These are phyloP conservation scores for Xenopus tropicalis DNA, from an alignment of 2,113 vertebrate genomes.

Conservation along the genomic window DNA sequence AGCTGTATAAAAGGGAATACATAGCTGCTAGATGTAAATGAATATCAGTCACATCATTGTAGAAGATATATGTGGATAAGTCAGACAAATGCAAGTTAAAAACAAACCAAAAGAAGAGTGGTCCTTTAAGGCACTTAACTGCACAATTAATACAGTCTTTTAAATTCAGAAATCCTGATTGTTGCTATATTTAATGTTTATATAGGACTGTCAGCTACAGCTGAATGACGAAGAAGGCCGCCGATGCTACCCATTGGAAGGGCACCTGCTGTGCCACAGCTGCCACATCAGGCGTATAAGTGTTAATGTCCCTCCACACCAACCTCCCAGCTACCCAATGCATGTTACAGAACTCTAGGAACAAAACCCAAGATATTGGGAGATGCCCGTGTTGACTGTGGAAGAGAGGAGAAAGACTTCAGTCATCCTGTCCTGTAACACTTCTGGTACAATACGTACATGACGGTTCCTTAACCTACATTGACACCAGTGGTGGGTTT, in stretches of 20 bases:
- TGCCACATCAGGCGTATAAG: constrained; percentile 90
- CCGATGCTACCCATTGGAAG: constrained; percentile 91
- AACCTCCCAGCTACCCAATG: constrained; percentile 76
- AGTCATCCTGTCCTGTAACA: not conserved
- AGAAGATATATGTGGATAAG: too few species aligned
- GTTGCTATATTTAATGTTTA: not conserved
- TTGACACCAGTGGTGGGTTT: not conserved
- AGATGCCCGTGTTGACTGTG: not conserved
- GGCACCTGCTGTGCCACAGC: constrained; percentile 88
- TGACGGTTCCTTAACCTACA: not conserved
- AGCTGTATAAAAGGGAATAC: too few species aligned
- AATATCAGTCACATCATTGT: too few species aligned
- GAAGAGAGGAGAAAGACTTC: not conserved
- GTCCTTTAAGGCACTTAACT: too few species aligned
- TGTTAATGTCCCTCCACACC: constrained; percentile 63
- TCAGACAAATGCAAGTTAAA: too few species aligned
- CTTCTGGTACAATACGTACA: not conserved
- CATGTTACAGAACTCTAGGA: constrained; percentile 88
- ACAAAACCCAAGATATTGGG: not conserved
- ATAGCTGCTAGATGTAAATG: too few species aligned
- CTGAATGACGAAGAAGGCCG: constrained; percentile 93
- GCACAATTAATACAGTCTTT: too few species aligned
- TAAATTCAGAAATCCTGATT: too few species aligned
- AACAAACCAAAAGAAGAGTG: too few species aligned
- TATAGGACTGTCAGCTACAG: constrained; percentile 90